Base-by-base conservation (phyloP, 2,888 invertebrate genomes). In the Agrotis segetum region DNA sequence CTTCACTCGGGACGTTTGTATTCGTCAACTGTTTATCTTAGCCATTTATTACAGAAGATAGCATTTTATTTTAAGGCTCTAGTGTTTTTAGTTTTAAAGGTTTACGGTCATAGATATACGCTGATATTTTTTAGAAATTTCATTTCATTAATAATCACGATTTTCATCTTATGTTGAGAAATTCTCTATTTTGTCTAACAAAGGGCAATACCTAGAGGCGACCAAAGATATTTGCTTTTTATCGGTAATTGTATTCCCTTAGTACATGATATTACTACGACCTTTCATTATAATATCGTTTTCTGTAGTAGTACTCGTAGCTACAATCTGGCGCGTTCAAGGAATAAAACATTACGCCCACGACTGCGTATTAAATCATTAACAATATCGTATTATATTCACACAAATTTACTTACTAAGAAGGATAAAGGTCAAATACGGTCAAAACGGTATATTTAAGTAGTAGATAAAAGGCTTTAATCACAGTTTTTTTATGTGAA, bases 21-120 rank as follows among this genome's bases (percentile, higher is more conserved):
- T 75, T 67, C 70, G 65, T 79, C 68, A 68, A 66, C 63, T 46
- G 53, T 71, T 67, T 67, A 71, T 75, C 71, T 74, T 62, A 44
- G 29, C 24, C 53, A 75, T 80, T 75, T 55, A 58, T 75, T 75
- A 80, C 47, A 34, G 17, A 44, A 19, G 40, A 50, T 50, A 24
- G 24, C 11, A 47, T 60, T 40, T 52, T 61, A 52, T 55, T 76
- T 50, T 17, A 46, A 46, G 47, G n/a, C n/a, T 9, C 16, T 29
- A 29, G 46, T 55, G 1, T 44, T 24, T 24, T 29, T 53, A 11
- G 17, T 14, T 24, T 24, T 24, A 16, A n/a, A 16, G 3, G n/a
- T 29, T 40, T 29, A 55, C 11, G 13, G n/a, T n/a, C n/a, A n/a
- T n/a, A n/a, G n/a, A n/a, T n/a, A 7, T 34, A 34, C 6, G 34